Evolutionary conservation across 2,113 vertebrate genomes (phyloP), one percentile per base, ranked within the genome.

Genomic region (Tragulus kanchil): DNA sequence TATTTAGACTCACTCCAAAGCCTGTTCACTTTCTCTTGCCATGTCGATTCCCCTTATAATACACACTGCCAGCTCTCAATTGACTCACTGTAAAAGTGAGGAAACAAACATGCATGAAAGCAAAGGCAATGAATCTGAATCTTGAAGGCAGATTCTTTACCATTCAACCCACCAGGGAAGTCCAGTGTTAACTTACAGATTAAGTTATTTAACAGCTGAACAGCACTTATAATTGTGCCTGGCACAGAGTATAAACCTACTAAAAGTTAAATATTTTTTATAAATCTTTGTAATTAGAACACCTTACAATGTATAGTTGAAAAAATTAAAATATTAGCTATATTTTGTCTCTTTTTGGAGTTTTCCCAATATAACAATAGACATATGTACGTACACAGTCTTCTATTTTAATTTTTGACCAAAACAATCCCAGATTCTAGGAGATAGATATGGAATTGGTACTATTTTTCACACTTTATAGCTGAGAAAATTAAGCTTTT

Each of bases 401-500:
- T 69, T 19, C 25, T 61, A 90, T 26, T 89, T 86, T 7, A 42
- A 42, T 26, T 93, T 95, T 65, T 96, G 11, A 87, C 31, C 12
- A 92, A 92, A 97, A 48, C 15, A 77, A 69, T 56, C 16, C 26
- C 5, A 71, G 50, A 81, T 83, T 87, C 62, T 89, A 36, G 58
- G 9, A 93, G 36, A 56, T 52, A 8, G 31, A 23, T 58, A 93
- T 16, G 48, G 56, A 81, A 82, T 11, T 52, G 1, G 13, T 81
- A 25, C 8, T 50, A 50, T 58, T 48, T 54, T 69, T 48, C 23
- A 23, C 11, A 87, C 71, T 61, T 52, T 85, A 58, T 45, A 97
- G 2, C 45, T 94, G 69, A 93, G 50, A 89, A 96, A 91, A 84
- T 64, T 73, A 94, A 81, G 11, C 15, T 58, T 56, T 48, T 75